Evolutionary conservation across 1,140 invertebrate species (phyloP), one percentile per base, ranked within the genome.

Genomic region (Apolygus lucorum): DNA sequence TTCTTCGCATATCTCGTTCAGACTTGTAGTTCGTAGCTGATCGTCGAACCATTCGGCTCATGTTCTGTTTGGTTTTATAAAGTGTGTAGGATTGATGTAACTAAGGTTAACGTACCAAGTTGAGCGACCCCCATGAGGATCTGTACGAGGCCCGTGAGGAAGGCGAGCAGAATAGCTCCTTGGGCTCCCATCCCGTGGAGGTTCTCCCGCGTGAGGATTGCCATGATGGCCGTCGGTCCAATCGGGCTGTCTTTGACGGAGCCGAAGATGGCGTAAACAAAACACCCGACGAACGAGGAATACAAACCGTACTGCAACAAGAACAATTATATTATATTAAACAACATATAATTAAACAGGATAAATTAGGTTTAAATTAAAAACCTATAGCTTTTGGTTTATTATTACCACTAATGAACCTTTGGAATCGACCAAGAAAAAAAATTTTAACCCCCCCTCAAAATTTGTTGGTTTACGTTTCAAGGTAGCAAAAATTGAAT

Each of bases 231-330:
- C 1, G 87, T 86, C 1, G 88, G 87, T 1, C 87, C 87, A 63
- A 89, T 84, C 1, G 89, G 87, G 52, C 89, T 84, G 73, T 90
- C 88, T 78, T 89, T 90, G 69, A 87, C 86, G 28, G 87, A 90
- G 17, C 90, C 90, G 73, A 92, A 83, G 21, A 92, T 78, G 29
- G 86, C 84, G 76, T 92, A 92, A 0, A 92, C 82, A 75, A 91
- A 91, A 76, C 86, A 88, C 1, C 87, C 89, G 85, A 94, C 89
- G 80, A 95, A 95, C 0, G 91, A 89, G 0, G 91, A 92, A 78
- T 95, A 95, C 1, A 96, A 81, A 21, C 92, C 93, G 79, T 89
- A 90, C 85, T 86, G 77, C 28, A 81, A 80, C 71, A 74, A 42
- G 68, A 29, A 66, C 34, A 42, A n/a, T 17, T 4, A 42, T 4